These are phyloP conservation scores for Apotomis betuletana DNA, from an alignment of 2,888 invertebrate genomes.

Conservation along the genomic window DNA sequence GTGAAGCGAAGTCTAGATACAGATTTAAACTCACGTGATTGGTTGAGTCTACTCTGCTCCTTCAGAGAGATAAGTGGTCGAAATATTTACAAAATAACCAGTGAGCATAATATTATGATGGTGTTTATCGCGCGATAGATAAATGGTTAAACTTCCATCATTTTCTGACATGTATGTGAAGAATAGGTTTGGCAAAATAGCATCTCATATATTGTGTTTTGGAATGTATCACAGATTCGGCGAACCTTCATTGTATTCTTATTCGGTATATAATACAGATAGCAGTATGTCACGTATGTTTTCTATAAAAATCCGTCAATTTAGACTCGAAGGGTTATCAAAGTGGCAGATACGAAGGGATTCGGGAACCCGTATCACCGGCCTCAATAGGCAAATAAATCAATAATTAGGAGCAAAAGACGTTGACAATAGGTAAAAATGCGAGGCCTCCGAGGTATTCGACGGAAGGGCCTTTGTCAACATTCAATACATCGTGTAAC, in stretches of 20 bases:
- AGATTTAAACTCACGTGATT: too few species aligned
- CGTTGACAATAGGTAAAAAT: constrained; percentile 29
- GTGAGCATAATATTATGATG: too few species aligned
- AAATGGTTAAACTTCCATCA: too few species aligned
- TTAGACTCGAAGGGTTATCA: background rate
- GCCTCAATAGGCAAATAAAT: constrained; percentile 34
- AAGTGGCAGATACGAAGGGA: background rate
- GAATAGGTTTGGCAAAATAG: too few species aligned
- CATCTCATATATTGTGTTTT: too few species aligned
- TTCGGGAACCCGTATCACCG: constrained; percentile 28
- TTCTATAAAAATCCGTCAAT: background rate
- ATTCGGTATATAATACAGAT: background rate
- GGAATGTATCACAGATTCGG: background rate
- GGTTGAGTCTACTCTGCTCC: too few species aligned
- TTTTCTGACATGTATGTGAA: too few species aligned
- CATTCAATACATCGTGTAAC: constrained; percentile 1
- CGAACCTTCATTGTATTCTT: background rate
- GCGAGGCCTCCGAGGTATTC: background rate
- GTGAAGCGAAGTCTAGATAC: too few species aligned
- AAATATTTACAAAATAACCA: too few species aligned
- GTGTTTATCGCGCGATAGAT: too few species aligned
- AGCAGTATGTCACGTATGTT: background rate
- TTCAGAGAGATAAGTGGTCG: too few species aligned
- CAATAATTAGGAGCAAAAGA: constrained; percentile 35
- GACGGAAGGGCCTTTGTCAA: constrained; percentile 14